Evolutionary conservation across 2,888 invertebrate genomes (phyloP).

Genomic region (Agrotis puta): DNA sequence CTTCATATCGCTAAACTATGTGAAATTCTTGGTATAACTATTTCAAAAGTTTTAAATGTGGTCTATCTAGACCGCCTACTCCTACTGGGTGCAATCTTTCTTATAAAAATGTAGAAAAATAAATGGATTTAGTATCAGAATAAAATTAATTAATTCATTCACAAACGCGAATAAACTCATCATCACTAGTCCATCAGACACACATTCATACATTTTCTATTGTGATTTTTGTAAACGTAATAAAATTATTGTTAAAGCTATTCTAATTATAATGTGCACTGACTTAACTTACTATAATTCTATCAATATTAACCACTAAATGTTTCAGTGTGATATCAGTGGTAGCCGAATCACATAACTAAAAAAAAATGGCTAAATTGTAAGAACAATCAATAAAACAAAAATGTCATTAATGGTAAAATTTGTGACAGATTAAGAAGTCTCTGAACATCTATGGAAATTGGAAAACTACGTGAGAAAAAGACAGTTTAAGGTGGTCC

Average conservation of each 20-base stretch:
- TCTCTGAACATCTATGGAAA: background rate
- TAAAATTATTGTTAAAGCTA: constrained; percentile 20
- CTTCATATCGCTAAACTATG: constrained; percentile 27
- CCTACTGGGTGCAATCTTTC: background rate
- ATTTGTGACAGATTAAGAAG: too few species aligned
- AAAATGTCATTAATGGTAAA: too few species aligned
- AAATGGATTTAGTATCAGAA: background rate
- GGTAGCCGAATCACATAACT: too few species aligned
- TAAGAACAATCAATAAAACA: too few species aligned
- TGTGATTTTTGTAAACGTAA: constrained; percentile 23
- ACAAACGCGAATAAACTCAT: background rate
- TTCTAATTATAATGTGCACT: constrained; percentile 25
- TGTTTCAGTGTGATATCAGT: too few species aligned
- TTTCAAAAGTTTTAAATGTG: background rate
- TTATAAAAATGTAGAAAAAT: background rate
- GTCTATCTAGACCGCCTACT: background rate
- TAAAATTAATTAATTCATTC: background rate
- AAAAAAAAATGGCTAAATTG: too few species aligned
- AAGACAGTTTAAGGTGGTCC: background rate
- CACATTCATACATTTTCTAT: constrained; percentile 16
- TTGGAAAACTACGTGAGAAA: background rate
- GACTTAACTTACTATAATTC: background rate
- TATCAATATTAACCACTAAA: too few species aligned
- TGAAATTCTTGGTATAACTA: background rate
- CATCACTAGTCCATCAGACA: background rate